phyloP scores from a whole-genome alignment of 2,888 invertebrate genomes.

The Thalpophila matura region DNA sequence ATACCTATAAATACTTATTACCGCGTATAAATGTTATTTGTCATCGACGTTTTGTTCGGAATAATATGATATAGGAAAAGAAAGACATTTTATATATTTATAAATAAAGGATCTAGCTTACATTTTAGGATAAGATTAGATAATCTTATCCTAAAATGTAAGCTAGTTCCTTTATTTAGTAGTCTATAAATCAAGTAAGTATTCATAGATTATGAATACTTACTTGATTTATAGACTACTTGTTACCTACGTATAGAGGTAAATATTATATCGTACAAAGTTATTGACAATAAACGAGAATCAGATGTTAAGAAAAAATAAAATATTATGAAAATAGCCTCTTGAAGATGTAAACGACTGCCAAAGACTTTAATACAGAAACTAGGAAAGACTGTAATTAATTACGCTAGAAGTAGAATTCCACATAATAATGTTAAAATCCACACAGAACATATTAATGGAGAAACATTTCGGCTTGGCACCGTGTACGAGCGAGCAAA shows the following conservation, averaged over 20 bases:
- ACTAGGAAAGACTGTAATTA: constrained; percentile 37
- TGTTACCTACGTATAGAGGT: no score
- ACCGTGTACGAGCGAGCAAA: constrained; percentile 35
- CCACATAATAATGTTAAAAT: constrained; percentile 35
- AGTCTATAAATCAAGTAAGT: no score
- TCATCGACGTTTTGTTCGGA: constrained; percentile 9
- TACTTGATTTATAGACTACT: neutral
- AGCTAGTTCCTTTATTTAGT: no score
- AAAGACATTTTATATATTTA: neutral
- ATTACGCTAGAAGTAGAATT: constrained; percentile 32
- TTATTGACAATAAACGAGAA: neutral
- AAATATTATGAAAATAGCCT: constrained; percentile 3
- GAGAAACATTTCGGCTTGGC: constrained; percentile 51
- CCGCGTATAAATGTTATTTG: constrained; percentile 23
- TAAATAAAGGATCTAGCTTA: neutral
- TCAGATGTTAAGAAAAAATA: neutral
- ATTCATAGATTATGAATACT: no score
- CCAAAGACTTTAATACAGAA: constrained; percentile 19
- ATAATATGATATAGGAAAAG: constrained; percentile 6
- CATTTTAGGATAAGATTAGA: no score
- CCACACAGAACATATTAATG: constrained; percentile 48
- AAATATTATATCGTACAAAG: neutral
- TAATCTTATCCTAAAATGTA: no score
- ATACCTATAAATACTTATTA: constrained; percentile 35
- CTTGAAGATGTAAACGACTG: neutral